Evolutionary conservation across 1,140 invertebrate species (phyloP), one percentile per base, ranked within the genome.

Genomic region (Drosophila yakuba): DNA sequence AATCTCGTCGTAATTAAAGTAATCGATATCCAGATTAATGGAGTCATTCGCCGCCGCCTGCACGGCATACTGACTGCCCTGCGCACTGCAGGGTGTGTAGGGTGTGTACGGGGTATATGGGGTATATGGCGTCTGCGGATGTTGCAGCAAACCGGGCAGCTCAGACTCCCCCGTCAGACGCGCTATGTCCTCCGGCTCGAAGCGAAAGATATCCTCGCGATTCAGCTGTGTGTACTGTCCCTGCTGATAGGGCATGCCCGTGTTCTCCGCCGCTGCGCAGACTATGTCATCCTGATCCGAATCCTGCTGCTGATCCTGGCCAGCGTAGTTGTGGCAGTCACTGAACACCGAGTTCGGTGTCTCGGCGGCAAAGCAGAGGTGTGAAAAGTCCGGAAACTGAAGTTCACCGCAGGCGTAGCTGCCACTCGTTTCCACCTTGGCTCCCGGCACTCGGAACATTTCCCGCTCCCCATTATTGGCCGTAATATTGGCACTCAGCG

Each of bases 1-100:
- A 57, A 91, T 89, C 71, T 92, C 92, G 58, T 92, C 78, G 77
- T 92, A 92, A 85, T 92, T 92, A 66, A 91, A 92, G 59, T 92
- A 92, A 74, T 92, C 92, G 67, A 78, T 88, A 66, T 92, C 90
- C 50, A 91, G 63, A 71, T 92, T 91, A 43, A 88, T 66, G 11
- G 64, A 56, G 20, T 66, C 82, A 38, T 23, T 35, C 12, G 60
- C 47, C 20, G 20, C 20, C 48, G 56, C 20, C 41, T 56, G 38
- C 11, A 58, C 38, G 10, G 62, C n/a, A 17, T 58, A 14, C 50
- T 81, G 78, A 8, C 41, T 75, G 14, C 20, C 43, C 41, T 76
- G 75, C 4, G 55, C 68, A 32, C 80, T 86, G 79, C 73, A 83
- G 4, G 83, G 75, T 5, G 83, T 90, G 32, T 82, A 91, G 7